phyloP scores from a whole-genome alignment of 1,140 invertebrate genomes.

The Streblospio benedicti region DNA sequence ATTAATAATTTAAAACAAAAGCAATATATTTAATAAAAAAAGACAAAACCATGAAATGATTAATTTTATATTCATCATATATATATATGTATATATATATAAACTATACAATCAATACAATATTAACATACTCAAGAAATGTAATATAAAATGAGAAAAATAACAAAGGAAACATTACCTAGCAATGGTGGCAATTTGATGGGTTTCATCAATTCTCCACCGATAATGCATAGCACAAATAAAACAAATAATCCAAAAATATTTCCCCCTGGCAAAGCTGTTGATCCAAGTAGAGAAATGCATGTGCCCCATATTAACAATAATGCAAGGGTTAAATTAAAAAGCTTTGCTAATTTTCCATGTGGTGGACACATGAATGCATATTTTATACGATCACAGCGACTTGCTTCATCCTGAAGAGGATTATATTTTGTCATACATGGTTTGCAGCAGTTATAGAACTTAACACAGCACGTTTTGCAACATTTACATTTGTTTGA shows the following conservation, averaged over 20 bases:
- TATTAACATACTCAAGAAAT: no score
- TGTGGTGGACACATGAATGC: constrained; percentile 33
- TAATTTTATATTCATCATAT: no score
- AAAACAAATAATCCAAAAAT: constrained; percentile 63
- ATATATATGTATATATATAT: no score
- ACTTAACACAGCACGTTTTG: background rate
- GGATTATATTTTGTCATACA: constrained; percentile 27
- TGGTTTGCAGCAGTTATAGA: constrained; percentile 9
- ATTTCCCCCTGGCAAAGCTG: constrained; percentile 65
- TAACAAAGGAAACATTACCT: no score
- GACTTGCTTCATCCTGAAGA: constrained; percentile 25
- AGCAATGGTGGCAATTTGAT: constrained; percentile 69
- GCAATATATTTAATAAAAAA: no score
- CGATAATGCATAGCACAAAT: constrained; percentile 60
- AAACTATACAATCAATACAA: no score
- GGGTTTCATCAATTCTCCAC: constrained; percentile 65
- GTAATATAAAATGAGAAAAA: no score
- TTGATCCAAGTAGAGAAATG: constrained; percentile 62
- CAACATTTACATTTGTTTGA: background rate
- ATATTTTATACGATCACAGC: constrained; percentile 19
- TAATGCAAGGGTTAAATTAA: constrained; percentile 26
- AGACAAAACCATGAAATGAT: no score
- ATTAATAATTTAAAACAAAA: no score
- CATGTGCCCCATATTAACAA: constrained; percentile 66
- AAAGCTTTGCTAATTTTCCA: constrained; percentile 26